Evolutionary conservation across 2,113 vertebrate species (phyloP).

Genomic region (Lophura nycthemera): DNA sequence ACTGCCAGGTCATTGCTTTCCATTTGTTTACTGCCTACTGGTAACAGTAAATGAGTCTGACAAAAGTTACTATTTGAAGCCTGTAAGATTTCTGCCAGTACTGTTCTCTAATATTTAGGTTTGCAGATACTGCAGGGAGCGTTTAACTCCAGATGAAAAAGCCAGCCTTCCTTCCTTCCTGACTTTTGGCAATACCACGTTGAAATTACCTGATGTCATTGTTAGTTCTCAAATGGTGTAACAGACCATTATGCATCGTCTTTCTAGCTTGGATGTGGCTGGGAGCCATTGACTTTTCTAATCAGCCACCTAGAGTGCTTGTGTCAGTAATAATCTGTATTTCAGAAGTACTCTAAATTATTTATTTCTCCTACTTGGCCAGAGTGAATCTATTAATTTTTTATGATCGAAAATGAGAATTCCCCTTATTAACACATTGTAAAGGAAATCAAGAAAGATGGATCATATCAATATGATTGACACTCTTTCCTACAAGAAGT

Average conservation of each 20-base stretch:
- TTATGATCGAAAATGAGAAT: background rate
- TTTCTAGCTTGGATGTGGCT: constrained; percentile 38
- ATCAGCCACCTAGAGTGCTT: constrained; percentile 54
- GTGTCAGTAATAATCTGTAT: constrained; percentile 43
- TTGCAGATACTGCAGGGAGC: constrained; percentile 40
- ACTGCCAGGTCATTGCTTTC: background rate
- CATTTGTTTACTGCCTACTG: background rate
- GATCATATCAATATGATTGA: background rate
- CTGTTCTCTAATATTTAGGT: background rate
- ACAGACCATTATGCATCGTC: constrained; percentile 26
- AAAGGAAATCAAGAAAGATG: background rate
- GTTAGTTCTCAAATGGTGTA: constrained; percentile 34
- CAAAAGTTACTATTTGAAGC: background rate
- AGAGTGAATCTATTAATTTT: background rate
- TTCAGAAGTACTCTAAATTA: constrained; percentile 40
- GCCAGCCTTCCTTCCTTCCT: constrained; percentile 46
- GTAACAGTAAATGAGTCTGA: background rate
- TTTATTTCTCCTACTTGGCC: constrained; percentile 7
- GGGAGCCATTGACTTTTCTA: constrained; percentile 57
- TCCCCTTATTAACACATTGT: background rate
- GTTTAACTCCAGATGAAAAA: constrained; percentile 41
- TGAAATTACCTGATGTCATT: constrained; percentile 60
- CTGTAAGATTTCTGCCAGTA: background rate
- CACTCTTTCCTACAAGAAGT: background rate
- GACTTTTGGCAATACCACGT: background rate